These are phyloP conservation scores for Leptura quadrifasciata DNA, from an alignment of 2,888 invertebrate genomes.

Conservation along the genomic window DNA sequence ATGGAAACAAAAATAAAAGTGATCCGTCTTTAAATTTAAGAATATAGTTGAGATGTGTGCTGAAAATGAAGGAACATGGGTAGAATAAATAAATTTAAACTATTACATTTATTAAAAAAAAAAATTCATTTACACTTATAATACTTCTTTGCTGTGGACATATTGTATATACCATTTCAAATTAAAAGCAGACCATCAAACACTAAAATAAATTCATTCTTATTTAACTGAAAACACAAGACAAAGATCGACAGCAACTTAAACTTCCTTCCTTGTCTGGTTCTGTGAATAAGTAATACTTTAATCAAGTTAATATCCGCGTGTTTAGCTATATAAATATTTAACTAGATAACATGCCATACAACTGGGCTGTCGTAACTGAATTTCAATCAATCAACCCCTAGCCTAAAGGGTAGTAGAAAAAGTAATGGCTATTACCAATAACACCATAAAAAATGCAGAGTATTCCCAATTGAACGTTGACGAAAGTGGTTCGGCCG, in stretches of 20 bases:
- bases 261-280: background rate
- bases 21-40: too few relatives aligned
- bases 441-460: constrained; percentile 66
- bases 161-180: too few relatives aligned
- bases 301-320: constrained; percentile 25
- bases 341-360: constrained; percentile 9
- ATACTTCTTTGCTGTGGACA: too few relatives aligned
- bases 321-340: constrained; percentile 30
- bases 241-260: background rate
- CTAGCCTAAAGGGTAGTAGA: constrained; percentile 49
- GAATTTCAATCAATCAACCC: constrained; percentile 55
- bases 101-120: too few relatives aligned
- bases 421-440: constrained; percentile 62
- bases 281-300: constrained; percentile 29
- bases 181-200: too few relatives aligned
- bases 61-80: too few relatives aligned
- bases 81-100: too few relatives aligned
- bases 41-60: too few relatives aligned
- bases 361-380: constrained; percentile 34
- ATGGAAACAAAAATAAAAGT: too few relatives aligned
- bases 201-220: too few relatives aligned
- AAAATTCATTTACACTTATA: too few relatives aligned
- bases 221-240: too few relatives aligned
- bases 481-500: constrained; percentile 61
- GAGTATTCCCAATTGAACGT: constrained; percentile 61